Percentiles rank a stretch among this genome's conserved stretches.
phyloP scores from a whole-genome alignment of 2,888 invertebrate genomes.

The Megastigmus dorsalis region DNA sequence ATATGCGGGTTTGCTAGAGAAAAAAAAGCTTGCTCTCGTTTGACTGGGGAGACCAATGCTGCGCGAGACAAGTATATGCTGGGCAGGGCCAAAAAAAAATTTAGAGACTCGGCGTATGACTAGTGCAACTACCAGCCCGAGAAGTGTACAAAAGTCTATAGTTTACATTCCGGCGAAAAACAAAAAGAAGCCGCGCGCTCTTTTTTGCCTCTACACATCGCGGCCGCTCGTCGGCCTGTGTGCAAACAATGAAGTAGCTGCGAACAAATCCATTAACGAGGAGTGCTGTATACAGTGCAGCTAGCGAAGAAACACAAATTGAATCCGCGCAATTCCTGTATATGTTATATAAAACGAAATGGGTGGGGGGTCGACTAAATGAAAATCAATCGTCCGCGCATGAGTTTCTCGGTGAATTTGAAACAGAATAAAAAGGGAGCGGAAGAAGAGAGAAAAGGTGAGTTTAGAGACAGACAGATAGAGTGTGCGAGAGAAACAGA shows the following conservation, averaged over 20 bases:
- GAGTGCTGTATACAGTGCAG: no score
- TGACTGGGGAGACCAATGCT: neutral
- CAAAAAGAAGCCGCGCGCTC: neutral
- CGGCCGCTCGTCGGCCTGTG: no score
- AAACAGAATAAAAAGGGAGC: neutral
- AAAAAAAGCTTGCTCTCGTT: slow-evolving; percentile 11
- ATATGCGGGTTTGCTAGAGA: neutral
- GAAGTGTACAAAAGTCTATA: neutral
- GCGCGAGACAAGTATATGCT: neutral
- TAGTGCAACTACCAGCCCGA: no score
- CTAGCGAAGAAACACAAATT: no score
- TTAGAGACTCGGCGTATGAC: no score
- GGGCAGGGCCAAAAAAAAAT: no score
- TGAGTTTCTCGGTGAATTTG: neutral
- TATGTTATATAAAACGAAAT: no score
- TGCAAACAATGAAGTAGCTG: no score
- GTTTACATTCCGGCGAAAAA: neutral
- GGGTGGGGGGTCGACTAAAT: no score
- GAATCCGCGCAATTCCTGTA: no score
- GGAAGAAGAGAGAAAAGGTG: neutral
- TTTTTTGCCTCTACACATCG: neutral
- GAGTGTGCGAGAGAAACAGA: slow-evolving; percentile 2
- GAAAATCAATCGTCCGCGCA: neutral
- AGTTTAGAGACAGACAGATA: no score
- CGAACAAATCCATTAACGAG: no score